Evolutionary conservation across 2,113 vertebrate genomes (phyloP).

Genomic region (Heterocephalus glaber): DNA sequence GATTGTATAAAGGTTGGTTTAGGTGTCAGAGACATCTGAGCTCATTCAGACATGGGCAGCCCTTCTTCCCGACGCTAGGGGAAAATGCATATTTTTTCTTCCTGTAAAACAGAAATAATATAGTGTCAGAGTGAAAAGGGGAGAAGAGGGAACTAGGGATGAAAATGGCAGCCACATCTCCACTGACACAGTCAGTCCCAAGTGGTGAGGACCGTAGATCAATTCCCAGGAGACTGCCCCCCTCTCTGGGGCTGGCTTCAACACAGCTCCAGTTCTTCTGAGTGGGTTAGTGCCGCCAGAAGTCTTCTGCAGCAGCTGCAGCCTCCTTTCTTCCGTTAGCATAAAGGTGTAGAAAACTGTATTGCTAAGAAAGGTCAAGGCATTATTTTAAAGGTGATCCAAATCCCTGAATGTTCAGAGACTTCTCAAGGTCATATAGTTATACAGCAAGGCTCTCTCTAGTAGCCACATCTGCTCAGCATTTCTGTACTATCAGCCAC

Average conservation of each 20-base stretch:
- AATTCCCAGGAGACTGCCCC: neutral
- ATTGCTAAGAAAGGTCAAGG: neutral
- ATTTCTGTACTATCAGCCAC: neutral
- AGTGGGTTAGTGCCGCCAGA: neutral
- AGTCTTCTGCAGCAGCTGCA: neutral
- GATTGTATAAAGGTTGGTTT: constrained; percentile 10
- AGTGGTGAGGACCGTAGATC: neutral
- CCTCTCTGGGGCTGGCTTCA: neutral
- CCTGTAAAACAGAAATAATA: constrained; percentile 32
- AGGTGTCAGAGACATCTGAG: neutral
- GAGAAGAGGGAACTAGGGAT: neutral
- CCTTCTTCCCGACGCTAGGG: neutral
- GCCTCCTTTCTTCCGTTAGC: neutral
- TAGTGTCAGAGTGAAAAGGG: neutral
- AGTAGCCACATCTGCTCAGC: neutral
- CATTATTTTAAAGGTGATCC: neutral
- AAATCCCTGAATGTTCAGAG: neutral
- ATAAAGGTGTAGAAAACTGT: neutral
- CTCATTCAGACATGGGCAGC: neutral
- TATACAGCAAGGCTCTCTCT: neutral
- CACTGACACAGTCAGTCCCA: neutral
- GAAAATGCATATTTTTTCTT: neutral
- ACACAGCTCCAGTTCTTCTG: neutral
- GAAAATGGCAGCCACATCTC: neutral
- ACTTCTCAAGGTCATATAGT: neutral